Evolutionary conservation across 2,113 vertebrate genomes (phyloP), one percentile per base, ranked within the genome.

Genomic region (Ancistrus triradiatus): DNA sequence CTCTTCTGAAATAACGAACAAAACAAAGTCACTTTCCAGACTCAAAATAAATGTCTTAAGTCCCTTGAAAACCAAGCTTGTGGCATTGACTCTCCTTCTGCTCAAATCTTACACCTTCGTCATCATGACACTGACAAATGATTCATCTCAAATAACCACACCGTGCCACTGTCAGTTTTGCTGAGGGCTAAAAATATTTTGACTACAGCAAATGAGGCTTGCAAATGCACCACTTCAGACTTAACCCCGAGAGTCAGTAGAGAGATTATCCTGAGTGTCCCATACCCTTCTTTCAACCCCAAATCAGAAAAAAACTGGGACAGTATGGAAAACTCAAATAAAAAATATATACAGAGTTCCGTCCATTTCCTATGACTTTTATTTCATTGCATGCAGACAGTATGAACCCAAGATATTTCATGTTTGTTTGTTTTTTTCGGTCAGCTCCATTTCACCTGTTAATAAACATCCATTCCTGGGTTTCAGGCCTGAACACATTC

Each of bases 121-220:
- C 77, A 66, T 65, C 46, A 66, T 67, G 73, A 63, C 59, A 74
- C 65, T 74, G 67, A 78, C 79, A 82, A 74, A 75, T 79, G 55
- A 74, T 73, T 77, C 66, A 72, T 74, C 71, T 82, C 68, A 2
- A 70, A 67, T 72, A 70, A 67, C 63, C 15, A 7, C 31, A 28
- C 63, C 4, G 59, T 68, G 58, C 50, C 18, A 1, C 65, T 69
- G 74, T 77, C 76, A 69, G 7, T 38, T 59, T 66, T 66, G 67
- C 59, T 58, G 56, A 73, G 17, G 59, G 42, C 25, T 38, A 59
- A 68, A 73, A 64, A 60, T 74, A 62, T 70, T 73, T 70, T 80
- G 75, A 80, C 75, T 71, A 75, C 56, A 73, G 67, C 74, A 82
- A 85, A 81, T 74, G 65, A 80, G 70, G 63, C 77, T 25, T 70